Evolutionary conservation across 92 coral and sea anemone genomes (phyloP), one percentile per base, ranked within the genome.

Genomic region (Palythoa grandis): DNA sequence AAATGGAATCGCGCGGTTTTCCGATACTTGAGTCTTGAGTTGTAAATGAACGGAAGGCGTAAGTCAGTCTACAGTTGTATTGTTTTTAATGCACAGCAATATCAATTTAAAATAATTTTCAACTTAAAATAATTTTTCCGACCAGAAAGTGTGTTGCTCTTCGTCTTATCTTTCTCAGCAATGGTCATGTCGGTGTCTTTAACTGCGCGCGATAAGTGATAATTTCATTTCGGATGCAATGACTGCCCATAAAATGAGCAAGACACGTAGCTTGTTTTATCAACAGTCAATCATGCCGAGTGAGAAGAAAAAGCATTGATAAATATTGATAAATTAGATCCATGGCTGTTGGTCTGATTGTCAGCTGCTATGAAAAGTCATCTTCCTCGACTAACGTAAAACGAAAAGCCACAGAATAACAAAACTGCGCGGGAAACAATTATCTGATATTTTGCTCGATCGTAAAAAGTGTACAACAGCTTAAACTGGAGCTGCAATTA

Each of bases 91-190:
- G 50, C 9, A 43, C 9, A 43, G 9, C 50, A 43, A 43, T 43
- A 43, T 43, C 50, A 43, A 50, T 75, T 48, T 57, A 22, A 9
- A 20, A 23, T 4, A 54, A 29, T 53, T 61, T 56, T 20, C 50
- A 43, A 50, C 48, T 48, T 57, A 22, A 9, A 20, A 23, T 4
- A 54, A 29, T 53, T 61, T 56, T 52, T 77, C 73, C 11, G 25
- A n/a, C 8, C 9, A 38, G 78, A 71, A 74, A 9, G 91, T 82
- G 78, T 54, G 83, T 24, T 83, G 77, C 29, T 88, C 74, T 76
- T 77, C 69, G 71, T 68, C 83, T 67, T 61, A 60, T 52, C 1
- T 3, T n/a, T 43, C 53, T 10, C 50, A n/a, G 38, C 53, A 40
- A 9, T 50, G 25, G 16, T 74, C 60, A 43, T 9, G 54, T 43